phyloP scores from a whole-genome alignment of 1,140 invertebrate genomes.

The Andrena cerasifolii region DNA sequence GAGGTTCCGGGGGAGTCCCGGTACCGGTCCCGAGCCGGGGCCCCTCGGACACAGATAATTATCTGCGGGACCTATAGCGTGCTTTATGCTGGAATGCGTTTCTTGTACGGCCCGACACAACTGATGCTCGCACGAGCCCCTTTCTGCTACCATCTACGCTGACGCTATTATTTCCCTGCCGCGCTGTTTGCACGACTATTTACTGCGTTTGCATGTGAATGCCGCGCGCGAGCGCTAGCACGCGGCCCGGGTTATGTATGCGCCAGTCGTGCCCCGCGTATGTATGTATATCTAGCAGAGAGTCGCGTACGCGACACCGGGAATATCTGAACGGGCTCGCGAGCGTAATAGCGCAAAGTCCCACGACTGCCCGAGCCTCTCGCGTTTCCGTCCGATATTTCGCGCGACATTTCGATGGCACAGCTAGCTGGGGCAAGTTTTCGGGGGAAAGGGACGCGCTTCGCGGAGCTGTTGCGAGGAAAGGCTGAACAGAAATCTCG shows the following conservation, averaged over 20 bases:
- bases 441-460: too few relatives aligned
- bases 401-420: not conserved
- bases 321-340: constrained; percentile 16
- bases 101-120: constrained; percentile 68
- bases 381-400: not conserved
- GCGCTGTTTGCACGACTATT: constrained; percentile 72
- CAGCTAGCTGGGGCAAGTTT: too few relatives aligned
- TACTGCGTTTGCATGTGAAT: constrained; percentile 73
- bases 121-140: constrained; percentile 68
- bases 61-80: constrained; percentile 74
- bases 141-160: constrained; percentile 63
- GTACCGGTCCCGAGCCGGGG: not conserved
- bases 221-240: constrained; percentile 16
- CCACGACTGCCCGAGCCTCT: constrained; percentile 33
- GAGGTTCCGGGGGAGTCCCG: constrained; percentile 55
- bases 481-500: too few relatives aligned
- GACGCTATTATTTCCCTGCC: constrained; percentile 71
- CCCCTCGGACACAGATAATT: constrained; percentile 73
- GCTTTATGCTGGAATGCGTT: constrained; percentile 77
- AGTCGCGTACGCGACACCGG: constrained; percentile 4
- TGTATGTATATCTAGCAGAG: constrained; percentile 27
- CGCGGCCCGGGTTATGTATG: constrained; percentile 1
- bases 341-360: constrained; percentile 54
- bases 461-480: too few relatives aligned
- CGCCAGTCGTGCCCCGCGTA: constrained; percentile 10